A percentile compares a stretch with the other conserved stretches of the same genome.
Evolutionary conservation across 1,140 invertebrate species (phyloP).

Genomic region (Acromyrmex charruanus): DNA sequence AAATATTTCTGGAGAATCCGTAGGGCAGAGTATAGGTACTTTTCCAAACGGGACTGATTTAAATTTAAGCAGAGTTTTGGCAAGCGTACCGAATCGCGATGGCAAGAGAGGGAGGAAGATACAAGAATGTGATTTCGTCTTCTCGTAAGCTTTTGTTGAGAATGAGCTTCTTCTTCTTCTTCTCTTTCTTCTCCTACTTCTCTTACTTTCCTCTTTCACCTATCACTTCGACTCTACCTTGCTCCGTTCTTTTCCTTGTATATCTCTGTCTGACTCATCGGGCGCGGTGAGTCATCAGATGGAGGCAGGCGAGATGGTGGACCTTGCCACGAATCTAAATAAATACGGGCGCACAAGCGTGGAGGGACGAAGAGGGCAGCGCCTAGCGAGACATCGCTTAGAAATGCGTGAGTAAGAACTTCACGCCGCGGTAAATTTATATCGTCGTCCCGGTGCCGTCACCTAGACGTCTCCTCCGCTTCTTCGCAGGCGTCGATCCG

Average conservation of each 20-base stretch:
- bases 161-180: constrained; percentile 67
- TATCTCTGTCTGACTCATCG: constrained; percentile 51
- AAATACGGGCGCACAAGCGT: constrained; percentile 75
- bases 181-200: constrained; percentile 33
- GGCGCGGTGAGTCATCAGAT: constrained; percentile 66
- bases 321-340: constrained; percentile 82
- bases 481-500: constrained; percentile 6
- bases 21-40: constrained; percentile 66
- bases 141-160: constrained; percentile 39
- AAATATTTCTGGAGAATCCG: constrained; percentile 74
- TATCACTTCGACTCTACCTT: constrained; percentile 60
- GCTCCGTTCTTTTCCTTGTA: constrained; percentile 26
- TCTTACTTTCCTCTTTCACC: constrained; percentile 65
- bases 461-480: not conserved
- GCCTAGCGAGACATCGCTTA: constrained; percentile 79
- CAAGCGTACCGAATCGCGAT: constrained; percentile 68
- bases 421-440: constrained; percentile 80
- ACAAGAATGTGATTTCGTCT: constrained; percentile 46
- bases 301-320: constrained; percentile 70
- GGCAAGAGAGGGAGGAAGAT: constrained; percentile 32
- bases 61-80: constrained; percentile 78
- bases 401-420: constrained; percentile 83
- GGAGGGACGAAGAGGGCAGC: constrained; percentile 1
- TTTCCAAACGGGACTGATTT: constrained; percentile 78
- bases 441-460: constrained; percentile 70